Evolutionary conservation across 2,797 vertebrate genomes (phyloP).

Genomic region (Acipenser oxyrinchus): DNA sequence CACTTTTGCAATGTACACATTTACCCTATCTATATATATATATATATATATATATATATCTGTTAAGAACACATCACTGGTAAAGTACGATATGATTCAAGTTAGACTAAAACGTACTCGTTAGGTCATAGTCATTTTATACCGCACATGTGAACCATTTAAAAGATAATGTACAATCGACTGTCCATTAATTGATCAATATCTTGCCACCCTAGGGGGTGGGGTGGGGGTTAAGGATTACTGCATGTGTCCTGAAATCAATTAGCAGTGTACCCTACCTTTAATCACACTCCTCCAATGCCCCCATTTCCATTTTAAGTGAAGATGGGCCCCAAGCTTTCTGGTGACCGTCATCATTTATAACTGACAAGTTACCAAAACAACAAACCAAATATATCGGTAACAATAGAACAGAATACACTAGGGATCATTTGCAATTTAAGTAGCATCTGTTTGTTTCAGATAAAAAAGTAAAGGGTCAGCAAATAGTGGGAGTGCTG

Average conservation of each 20-base stretch:
- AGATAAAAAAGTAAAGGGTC: too few species aligned
- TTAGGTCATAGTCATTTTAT: constrained; percentile 32
- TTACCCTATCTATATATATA: too few species aligned
- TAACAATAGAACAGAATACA: too few species aligned
- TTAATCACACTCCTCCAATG: constrained; percentile 13
- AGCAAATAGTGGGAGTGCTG: too few species aligned
- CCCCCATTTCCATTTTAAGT: neutral
- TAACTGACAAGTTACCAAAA: too few species aligned
- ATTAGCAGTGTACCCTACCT: constrained; percentile 33
- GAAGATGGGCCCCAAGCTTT: too few species aligned
- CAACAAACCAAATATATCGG: too few species aligned
- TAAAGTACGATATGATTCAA: too few species aligned
- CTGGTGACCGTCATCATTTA: too few species aligned
- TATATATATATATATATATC: neutral
- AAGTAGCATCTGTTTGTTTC: too few species aligned
- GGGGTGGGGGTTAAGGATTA: constrained; percentile 41
- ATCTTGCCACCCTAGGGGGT: constrained; percentile 33
- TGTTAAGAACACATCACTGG: neutral
- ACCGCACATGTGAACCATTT: constrained; percentile 36
- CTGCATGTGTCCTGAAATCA: constrained; percentile 33
- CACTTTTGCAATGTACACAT: neutral
- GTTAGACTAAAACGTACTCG: too few species aligned
- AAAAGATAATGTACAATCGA: constrained; percentile 40
- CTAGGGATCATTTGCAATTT: too few species aligned
- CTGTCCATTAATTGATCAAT: constrained; percentile 47